These are phyloP conservation scores for Scolopax rusticola DNA, from an alignment of 2,797 vertebrate genomes.

Conservation along the genomic window DNA sequence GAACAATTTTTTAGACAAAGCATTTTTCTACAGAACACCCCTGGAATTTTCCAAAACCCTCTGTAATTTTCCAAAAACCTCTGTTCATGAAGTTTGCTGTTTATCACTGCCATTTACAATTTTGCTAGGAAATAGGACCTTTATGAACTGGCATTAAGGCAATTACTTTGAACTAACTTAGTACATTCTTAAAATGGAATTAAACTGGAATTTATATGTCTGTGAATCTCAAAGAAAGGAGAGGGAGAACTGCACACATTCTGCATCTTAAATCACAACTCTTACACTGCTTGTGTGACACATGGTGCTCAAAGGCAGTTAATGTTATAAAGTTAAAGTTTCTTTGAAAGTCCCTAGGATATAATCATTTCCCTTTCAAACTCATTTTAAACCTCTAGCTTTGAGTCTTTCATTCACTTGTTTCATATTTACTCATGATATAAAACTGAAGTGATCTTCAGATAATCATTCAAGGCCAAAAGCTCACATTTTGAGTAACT, in stretches of 20 bases:
- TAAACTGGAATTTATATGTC: not conserved
- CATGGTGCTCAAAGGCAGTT: not conserved
- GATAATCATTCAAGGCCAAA: not conserved
- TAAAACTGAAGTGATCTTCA: not conserved
- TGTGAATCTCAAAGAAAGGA: not conserved
- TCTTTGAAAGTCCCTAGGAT: not conserved
- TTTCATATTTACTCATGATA: not conserved
- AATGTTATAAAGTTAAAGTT: not conserved
- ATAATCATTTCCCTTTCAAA: not conserved
- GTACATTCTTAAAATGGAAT: not conserved
- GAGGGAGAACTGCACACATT: not conserved
- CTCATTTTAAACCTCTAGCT: not conserved
- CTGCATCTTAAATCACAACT: not conserved
- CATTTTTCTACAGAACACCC: not conserved
- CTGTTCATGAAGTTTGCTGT: not conserved
- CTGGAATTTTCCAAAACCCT: not conserved
- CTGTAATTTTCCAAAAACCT: not conserved
- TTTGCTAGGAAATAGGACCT: not conserved
- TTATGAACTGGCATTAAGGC: not conserved
- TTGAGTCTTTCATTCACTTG: not conserved
- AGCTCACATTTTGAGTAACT: not conserved
- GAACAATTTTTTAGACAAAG: not conserved
- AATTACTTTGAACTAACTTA: not conserved
- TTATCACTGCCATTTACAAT: not conserved
- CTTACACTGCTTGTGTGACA: not conserved